A percentile compares a stretch with the other conserved stretches of the same genome.
Evolutionary conservation across 2,113 vertebrate genomes (phyloP).

Genomic region (Varanus salvator): DNA sequence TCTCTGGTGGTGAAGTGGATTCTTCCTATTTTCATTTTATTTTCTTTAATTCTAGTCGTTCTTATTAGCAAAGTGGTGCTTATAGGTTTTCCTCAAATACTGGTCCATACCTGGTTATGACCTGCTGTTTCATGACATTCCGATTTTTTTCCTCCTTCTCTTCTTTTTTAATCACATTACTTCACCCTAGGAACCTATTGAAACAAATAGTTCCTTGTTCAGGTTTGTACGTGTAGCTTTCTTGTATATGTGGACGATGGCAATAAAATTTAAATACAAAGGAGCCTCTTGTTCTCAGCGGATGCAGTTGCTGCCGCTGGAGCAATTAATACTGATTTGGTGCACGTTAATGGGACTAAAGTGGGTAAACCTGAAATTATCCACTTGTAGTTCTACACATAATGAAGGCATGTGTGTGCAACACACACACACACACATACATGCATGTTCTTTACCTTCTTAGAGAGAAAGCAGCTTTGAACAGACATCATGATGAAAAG

Average conservation of each 20-base stretch:
- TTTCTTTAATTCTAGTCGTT: neutral
- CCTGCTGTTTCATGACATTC: conserved; percentile 43
- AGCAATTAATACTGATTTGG: conserved; percentile 35
- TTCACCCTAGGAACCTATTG: conserved; percentile 46
- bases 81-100: conserved; percentile 55
- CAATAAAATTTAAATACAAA: conserved; percentile 60
- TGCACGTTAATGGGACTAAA: conserved; percentile 10
- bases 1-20: neutral
- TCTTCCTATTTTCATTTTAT: neutral
- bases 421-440: neutral
- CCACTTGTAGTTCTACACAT: conserved; percentile 40
- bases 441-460: neutral
- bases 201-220: conserved; percentile 62
- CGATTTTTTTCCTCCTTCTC: neutral
- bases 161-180: conserved; percentile 32
- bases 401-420: neutral
- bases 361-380: conserved; percentile 47
- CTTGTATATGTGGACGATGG: conserved; percentile 55
- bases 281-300: conserved; percentile 49
- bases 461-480: neutral
- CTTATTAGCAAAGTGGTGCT: neutral
- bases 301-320: conserved; percentile 3
- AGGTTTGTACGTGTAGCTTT: conserved; percentile 57
- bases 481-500: conserved; percentile 7
- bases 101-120: conserved; percentile 31